These are phyloP conservation scores for Aphis craccivora DNA, from an alignment of 1,140 invertebrate genomes.

Conservation along the genomic window DNA sequence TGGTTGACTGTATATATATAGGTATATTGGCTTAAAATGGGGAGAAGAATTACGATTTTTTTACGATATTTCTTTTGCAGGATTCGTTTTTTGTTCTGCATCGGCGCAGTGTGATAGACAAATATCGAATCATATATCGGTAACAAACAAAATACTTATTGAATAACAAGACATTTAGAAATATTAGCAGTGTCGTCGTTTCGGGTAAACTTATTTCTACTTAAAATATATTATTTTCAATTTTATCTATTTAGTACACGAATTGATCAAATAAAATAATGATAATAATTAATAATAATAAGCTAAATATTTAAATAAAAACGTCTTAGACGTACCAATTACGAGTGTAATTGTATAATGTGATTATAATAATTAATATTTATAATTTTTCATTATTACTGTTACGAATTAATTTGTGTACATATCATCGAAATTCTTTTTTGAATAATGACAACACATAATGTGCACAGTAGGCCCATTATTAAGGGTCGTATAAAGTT, in stretches of 20 bases:
- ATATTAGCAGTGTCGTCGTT: neutral
- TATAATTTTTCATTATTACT: neutral
- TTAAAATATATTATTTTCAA: neutral
- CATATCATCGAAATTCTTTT: no score
- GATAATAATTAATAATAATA: neutral
- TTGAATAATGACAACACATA: neutral
- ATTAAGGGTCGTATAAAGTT: neutral
- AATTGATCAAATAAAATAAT: neutral
- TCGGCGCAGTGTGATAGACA: neutral
- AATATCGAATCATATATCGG: neutral
- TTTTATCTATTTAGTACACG: neutral
- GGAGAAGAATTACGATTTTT: conserved; percentile 11
- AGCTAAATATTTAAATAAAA: neutral
- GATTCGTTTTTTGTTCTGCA: neutral
- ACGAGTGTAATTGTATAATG: neutral
- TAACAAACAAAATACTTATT: neutral
- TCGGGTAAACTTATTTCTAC: neutral
- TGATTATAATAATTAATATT: neutral
- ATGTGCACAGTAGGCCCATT: neutral
- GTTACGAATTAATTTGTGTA: neutral
- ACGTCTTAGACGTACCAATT: neutral
- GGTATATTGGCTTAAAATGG: neutral
- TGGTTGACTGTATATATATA: neutral
- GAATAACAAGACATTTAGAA: neutral
- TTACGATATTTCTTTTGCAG: neutral